These are phyloP conservation scores for Addax nasomaculatus DNA, from an alignment of 2,113 vertebrate species.

Conservation along the genomic window DNA sequence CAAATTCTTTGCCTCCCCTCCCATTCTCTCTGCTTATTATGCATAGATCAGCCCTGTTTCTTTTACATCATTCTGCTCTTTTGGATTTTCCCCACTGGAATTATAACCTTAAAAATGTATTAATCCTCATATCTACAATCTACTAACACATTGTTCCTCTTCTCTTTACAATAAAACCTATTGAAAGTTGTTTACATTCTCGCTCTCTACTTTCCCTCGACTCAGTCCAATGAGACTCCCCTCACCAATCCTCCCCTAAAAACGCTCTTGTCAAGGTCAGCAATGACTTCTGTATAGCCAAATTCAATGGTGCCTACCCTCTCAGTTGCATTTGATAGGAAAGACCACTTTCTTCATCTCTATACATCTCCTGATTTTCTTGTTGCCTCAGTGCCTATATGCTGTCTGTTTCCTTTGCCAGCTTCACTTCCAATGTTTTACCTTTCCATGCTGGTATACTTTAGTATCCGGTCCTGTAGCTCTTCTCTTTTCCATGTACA, in stretches of 20 bases:
- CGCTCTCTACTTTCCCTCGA: neutral
- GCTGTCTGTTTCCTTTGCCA: neutral
- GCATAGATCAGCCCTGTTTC: neutral
- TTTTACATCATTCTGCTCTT: neutral
- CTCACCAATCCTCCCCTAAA: neutral
- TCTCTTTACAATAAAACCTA: neutral
- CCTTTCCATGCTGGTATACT: neutral
- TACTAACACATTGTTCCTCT: neutral
- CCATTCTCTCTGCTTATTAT: neutral
- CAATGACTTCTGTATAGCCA: neutral
- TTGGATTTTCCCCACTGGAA: neutral
- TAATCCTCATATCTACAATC: neutral
- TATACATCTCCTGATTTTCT: neutral
- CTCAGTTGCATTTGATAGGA: neutral
- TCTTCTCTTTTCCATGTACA: neutral
- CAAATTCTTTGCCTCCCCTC: neutral
- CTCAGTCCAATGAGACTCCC: neutral
- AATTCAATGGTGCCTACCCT: neutral
- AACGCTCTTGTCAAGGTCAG: neutral
- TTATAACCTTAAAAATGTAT: neutral
- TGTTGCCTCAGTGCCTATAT: neutral
- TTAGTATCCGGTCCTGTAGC: neutral
- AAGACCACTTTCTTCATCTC: neutral
- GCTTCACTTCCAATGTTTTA: neutral
- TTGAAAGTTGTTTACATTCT: neutral